Percentiles rank a stretch among this genome's conserved stretches.
These are phyloP conservation scores for Periphyllus acericola DNA, from an alignment of 2,888 invertebrate genomes.

Conservation along the genomic window DNA sequence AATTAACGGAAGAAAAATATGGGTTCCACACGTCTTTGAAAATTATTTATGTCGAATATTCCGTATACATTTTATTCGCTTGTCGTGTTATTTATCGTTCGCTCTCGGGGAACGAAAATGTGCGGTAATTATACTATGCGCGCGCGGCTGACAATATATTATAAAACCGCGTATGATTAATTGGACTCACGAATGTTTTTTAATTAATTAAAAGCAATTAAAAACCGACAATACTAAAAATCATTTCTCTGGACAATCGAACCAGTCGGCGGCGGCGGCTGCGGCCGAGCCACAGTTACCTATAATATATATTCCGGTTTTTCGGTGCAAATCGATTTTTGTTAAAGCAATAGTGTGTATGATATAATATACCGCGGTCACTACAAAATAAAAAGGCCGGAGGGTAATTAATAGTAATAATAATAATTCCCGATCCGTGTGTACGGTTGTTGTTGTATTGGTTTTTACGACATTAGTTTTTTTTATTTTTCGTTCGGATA, in stretches of 20 bases:
- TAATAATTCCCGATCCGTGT: background rate
- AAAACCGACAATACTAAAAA: constrained; percentile 50
- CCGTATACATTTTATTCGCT: constrained; percentile 43
- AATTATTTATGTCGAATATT: constrained; percentile 50
- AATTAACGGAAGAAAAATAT: constrained; percentile 53
- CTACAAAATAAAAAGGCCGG: constrained; percentile 10
- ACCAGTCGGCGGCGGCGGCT: constrained; percentile 26
- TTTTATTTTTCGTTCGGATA: background rate
- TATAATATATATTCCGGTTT: constrained; percentile 33
- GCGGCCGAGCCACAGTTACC: background rate
- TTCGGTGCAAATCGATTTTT: constrained; percentile 49
- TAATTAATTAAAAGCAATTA: constrained; percentile 57
- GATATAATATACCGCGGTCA: constrained; percentile 16
- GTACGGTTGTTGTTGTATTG: background rate
- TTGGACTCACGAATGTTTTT: constrained; percentile 51
- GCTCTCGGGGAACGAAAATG: constrained; percentile 11
- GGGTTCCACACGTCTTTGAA: constrained; percentile 43
- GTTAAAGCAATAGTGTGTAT: background rate
- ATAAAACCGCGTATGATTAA: constrained; percentile 34
- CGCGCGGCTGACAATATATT: background rate
- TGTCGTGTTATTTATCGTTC: constrained; percentile 42
- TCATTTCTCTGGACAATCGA: constrained; percentile 48
- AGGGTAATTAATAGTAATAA: constrained; percentile 31
- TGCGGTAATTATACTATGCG: constrained; percentile 7
- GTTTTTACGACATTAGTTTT: constrained; percentile 31